Base-by-base conservation (phyloP, 2,888 invertebrate genomes). In the Hypena proboscidalis region DNA sequence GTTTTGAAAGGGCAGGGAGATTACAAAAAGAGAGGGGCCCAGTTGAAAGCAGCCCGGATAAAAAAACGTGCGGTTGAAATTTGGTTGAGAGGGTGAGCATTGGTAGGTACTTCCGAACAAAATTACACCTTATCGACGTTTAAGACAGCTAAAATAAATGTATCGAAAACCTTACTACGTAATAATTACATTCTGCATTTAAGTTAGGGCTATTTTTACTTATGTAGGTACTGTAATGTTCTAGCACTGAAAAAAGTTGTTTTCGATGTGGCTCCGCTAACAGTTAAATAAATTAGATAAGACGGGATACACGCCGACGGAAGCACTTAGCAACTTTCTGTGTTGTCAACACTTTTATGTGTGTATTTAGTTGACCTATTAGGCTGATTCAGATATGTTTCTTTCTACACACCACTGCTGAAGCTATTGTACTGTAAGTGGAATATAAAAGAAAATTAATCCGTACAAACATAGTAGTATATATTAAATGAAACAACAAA, bases 231-330 rank as follows among this genome's bases (percentile, higher is more conserved):
- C 35, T 45, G 39, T 42, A 51, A 58, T 56, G 56, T 59, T 46
- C 40, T 43, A 58, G 56, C 29, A 47, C 46, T 48, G 46, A 47
- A 44, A 56, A 50, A 68, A 69, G 67, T 83, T 84, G 80, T 84
- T 84, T 83, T 79, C 77, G 74, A 73, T 70, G 70, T 64, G 67
- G 53, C 67, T 62, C 65, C 63, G 61, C 74, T 77, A 79, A 82
- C 80, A 79, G 81, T 82, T 80, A 83, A 82, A 82, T 85, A 85
- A 83, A 85, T 83, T 82, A 85, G 84, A 85, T 83, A 84, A 85
- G 78, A 66, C 74, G 67, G 70, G 70, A 75, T 74, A 74, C 72
- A 69, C 58, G 77, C 79, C 72, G 74, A 80, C 75, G 66, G 55
- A 68, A 67, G 74, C 80, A 82, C 82, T 83, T 81, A 78, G 71